Evolutionary conservation across 1,140 invertebrate genomes (phyloP).

Genomic region (Ruditapes philippinarum): DNA sequence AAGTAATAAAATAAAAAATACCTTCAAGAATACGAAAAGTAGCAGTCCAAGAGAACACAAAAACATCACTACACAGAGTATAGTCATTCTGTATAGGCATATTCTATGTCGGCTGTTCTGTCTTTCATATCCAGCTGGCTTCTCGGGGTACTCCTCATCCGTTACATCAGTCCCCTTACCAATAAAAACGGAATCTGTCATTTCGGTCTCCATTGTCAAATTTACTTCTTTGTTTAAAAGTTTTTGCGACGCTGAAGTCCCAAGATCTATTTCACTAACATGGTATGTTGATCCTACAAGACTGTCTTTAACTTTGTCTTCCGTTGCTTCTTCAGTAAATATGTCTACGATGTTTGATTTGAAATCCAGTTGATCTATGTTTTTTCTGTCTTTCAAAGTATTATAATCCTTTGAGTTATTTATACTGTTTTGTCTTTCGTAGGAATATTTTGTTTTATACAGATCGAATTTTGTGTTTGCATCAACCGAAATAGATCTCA

Average conservation of each 20-base stretch:
- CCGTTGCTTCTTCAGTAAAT: neutral
- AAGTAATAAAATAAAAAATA: no score
- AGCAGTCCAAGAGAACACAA: slow-evolving; percentile 5
- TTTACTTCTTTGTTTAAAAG: neutral
- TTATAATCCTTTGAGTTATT: neutral
- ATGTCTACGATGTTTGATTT: neutral
- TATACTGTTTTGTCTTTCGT: neutral
- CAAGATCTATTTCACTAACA: neutral
- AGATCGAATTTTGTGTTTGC: neutral
- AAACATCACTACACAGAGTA: neutral
- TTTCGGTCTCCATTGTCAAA: no score
- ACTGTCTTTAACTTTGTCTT: neutral
- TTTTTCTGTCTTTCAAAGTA: neutral
- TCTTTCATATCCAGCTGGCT: no score
- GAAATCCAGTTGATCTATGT: neutral
- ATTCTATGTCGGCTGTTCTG: neutral
- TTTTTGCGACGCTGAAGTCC: neutral
- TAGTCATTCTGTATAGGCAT: neutral
- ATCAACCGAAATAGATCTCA: neutral
- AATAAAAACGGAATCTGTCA: neutral
- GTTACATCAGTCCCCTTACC: no score
- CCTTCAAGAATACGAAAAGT: neutral
- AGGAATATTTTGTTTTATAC: neutral
- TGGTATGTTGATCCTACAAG: neutral
- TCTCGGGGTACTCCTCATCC: no score